Evolutionary conservation across 2,888 invertebrate genomes (phyloP).

Genomic region (Pseudanteris insignis): DNA sequence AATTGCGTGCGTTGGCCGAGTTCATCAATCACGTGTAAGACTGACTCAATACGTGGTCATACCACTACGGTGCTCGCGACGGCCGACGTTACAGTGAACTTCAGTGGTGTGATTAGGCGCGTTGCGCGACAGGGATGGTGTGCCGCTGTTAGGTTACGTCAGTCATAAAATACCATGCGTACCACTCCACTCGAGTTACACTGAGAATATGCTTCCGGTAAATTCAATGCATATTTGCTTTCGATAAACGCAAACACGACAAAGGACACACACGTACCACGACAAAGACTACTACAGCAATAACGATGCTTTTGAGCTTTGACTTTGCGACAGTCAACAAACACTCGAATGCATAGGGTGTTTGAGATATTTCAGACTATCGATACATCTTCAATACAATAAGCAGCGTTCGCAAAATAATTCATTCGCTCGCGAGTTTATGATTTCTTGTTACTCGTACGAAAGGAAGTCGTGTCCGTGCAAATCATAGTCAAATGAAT

Average conservation of each 20-base stretch:
- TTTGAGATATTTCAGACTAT: background rate
- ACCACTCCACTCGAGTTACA: slow-evolving; percentile 29
- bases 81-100: slow-evolving; percentile 16
- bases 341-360: background rate
- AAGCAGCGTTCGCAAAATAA: too few species aligned
- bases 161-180: slow-evolving; percentile 39
- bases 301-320: slow-evolving; percentile 38
- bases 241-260: slow-evolving; percentile 40
- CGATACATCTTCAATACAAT: slow-evolving; percentile 5
- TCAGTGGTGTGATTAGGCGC: slow-evolving; percentile 25
- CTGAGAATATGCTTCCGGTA: slow-evolving; percentile 24
- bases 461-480: too few species aligned
- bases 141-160: slow-evolving; percentile 23
- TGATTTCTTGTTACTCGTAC: too few species aligned
- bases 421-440: too few species aligned
- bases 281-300: slow-evolving; percentile 26
- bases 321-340: slow-evolving; percentile 20
- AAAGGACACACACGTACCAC: slow-evolving; percentile 24
- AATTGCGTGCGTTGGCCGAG: slow-evolving; percentile 12
- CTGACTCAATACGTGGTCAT: slow-evolving; percentile 16
- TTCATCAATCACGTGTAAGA: slow-evolving; percentile 14
- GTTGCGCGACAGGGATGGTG: slow-evolving; percentile 3
- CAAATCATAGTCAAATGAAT: too few species aligned
- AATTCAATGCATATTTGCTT: slow-evolving; percentile 49
- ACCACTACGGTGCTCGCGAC: too few species aligned